Conservation (phyloP, 2,888 invertebrate species). For the Zeuzera pyrina region DNA sequence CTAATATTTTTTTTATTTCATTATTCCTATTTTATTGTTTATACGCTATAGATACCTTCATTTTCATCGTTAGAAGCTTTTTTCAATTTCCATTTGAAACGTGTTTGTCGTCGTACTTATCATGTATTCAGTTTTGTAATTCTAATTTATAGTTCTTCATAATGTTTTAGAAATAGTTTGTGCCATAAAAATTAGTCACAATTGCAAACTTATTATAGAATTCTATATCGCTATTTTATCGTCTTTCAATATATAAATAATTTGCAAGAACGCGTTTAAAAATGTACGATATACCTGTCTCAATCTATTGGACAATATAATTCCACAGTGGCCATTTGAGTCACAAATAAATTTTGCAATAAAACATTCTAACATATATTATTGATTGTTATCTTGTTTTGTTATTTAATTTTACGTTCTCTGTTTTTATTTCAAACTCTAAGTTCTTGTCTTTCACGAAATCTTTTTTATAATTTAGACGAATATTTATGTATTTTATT, state of each 20-base stretch:
- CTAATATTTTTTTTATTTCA: conserved; percentile 26
- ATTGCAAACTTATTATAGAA: too few species aligned
- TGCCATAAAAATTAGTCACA: too few species aligned
- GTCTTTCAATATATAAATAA: neutral
- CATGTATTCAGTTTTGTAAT: too few species aligned
- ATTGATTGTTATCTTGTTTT: conserved; percentile 67
- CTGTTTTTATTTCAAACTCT: conserved; percentile 41
- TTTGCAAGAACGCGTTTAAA: too few species aligned
- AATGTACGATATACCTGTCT: too few species aligned
- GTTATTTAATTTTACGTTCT: conserved; percentile 66
- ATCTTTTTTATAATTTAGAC: conserved; percentile 44
- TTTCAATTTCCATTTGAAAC: neutral
- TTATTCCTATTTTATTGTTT: neutral
- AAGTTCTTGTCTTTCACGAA: conserved; percentile 39
- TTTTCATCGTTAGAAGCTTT: neutral
- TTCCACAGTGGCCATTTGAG: too few species aligned
- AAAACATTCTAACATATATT: conserved; percentile 19
- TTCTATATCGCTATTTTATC: too few species aligned
- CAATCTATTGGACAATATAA: too few species aligned
- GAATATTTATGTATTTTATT: conserved; percentile 59
- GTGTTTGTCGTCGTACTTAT: too few species aligned
- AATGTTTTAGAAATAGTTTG: too few species aligned
- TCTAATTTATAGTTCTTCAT: too few species aligned
- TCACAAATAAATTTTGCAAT: too few species aligned
- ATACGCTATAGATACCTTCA: neutral